Evolutionary conservation across 2,113 vertebrate genomes (phyloP), one percentile per base, ranked within the genome.

Genomic region (Oreochromis spilurus): DNA sequence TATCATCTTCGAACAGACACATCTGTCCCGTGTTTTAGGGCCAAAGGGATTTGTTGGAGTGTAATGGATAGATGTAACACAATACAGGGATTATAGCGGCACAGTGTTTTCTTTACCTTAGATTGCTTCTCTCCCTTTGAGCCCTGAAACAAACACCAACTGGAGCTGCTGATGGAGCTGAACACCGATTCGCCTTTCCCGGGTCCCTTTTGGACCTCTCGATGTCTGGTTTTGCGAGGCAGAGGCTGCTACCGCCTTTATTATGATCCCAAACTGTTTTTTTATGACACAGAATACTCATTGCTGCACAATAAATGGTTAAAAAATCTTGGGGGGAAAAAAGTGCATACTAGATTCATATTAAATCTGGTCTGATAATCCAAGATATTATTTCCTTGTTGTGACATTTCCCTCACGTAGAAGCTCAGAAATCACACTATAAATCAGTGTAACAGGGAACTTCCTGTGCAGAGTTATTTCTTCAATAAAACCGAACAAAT

Each of bases 51-150:
- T 81, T 48, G 72, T n/a, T 62, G 45, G 38, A 43, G 75, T 13
- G 79, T 52, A 82, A 92, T 84, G 48, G 58, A 79, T 40, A 54
- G 79, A 38, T 87, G 87, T 60, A 87, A 88, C n/a, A 9, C 40
- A 78, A 90, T 75, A 60, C 79, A 29, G 82, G n/a, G 72, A 81
- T 84, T 58, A 60, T 4, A 40, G 80, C 24, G 26, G 82, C 3
- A 34, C 55, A 21, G 31, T 58, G 58, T 6, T 81, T 31, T 79
- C 58, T 12, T 45, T 43, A 52, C 54, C 11, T 45, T 31, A 17
- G 45, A 82, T 84, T 50, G 6, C 52, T 67, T 52, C 26, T 4
- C 21, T 67, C 31, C 60, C 55, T 79, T 40, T 9, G 78, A 82
- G 78, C 54, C 45, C 11, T 75, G 81, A 29, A 24, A 72, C 65